Conservation (phyloP, 2,888 invertebrate species). For the Seladonia tumulorum region DNA sequence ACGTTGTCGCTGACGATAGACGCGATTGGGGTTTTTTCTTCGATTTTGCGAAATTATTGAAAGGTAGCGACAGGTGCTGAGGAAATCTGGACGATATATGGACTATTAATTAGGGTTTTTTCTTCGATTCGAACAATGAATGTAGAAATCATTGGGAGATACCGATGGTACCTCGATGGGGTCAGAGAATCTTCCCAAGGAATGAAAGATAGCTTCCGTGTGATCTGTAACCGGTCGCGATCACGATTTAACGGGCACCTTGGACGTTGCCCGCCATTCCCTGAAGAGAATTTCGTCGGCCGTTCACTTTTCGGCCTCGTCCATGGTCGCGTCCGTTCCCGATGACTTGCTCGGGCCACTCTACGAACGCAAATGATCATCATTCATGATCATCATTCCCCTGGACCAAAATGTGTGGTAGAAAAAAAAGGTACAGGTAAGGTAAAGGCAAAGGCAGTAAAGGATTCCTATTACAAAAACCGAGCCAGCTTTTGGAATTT, state of each 20-base stretch:
- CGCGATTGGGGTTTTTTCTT: too few species aligned
- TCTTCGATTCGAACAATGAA: neutral
- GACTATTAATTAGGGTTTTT: too few species aligned
- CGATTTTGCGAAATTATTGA: too few species aligned
- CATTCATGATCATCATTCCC: neutral
- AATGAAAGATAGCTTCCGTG: neutral
- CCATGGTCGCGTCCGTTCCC: neutral
- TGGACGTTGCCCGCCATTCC: slow-evolving; percentile 2
- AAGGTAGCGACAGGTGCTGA: too few species aligned
- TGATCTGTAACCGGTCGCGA: neutral
- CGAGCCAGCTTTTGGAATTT: too few species aligned
- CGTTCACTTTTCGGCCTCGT: slow-evolving; percentile 16
- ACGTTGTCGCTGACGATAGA: neutral
- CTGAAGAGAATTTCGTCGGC: neutral
- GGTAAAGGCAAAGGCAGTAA: too few species aligned
- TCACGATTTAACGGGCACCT: neutral
- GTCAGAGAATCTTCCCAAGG: neutral
- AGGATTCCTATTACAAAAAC: too few species aligned
- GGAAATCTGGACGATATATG: too few species aligned
- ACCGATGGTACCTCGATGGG: neutral
- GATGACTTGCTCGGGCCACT: neutral
- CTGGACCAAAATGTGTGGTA: too few species aligned
- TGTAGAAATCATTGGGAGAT: neutral
- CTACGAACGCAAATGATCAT: neutral
- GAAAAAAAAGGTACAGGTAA: too few species aligned